Evolutionary conservation across 2,113 vertebrate species (phyloP), one percentile per base, ranked within the genome.

Genomic region (Lycocorax pyrrhopterus): DNA sequence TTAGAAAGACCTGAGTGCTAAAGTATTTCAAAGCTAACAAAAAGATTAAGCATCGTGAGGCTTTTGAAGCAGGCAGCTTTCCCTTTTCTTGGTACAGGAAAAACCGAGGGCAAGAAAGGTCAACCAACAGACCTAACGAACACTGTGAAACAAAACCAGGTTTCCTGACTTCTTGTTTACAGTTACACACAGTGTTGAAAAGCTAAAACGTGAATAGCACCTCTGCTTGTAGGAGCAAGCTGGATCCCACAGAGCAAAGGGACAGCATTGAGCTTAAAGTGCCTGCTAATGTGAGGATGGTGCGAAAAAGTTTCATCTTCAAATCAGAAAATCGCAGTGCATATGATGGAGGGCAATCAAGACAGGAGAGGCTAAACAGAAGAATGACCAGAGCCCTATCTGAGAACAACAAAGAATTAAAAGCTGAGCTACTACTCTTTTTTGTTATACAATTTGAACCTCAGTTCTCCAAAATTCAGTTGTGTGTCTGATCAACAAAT

Each of bases 141-240:
- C 39, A 52, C 49, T 49, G 18, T 47, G 63, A 84, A 94, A 93
- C 49, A 87, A 87, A 93, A 51, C 10, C 49, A 84, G 21, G 33
- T 68, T 94, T 91, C 75, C 84, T 68, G 74, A 93, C 43, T 93
- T 84, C 72, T 76, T 90, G 44, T 72, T 78, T 89, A 78, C 23
- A 78, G 41, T 19, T 53, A 41, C 69, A 67, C 32, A 63, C 1
- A 22, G 39, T n/a, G 32, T 29, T 68, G 30, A 71, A 53, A 59
- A 84, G 16, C 49, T 59, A 47, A 83, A 92, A 72, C 44, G 16
- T 32, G 53, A 71, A 59, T 4, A 60, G 10, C 22, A 35, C 26
- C 2, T 2, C 56, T 63, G 47, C 43, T 85, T 64, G 43, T 43
- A 64, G 39, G 66, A 58, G 30, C 64, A 78, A 41, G 29, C 43